Conservation (phyloP, 2,797 vertebrate species). For the Heterohyrax brucei region DNA sequence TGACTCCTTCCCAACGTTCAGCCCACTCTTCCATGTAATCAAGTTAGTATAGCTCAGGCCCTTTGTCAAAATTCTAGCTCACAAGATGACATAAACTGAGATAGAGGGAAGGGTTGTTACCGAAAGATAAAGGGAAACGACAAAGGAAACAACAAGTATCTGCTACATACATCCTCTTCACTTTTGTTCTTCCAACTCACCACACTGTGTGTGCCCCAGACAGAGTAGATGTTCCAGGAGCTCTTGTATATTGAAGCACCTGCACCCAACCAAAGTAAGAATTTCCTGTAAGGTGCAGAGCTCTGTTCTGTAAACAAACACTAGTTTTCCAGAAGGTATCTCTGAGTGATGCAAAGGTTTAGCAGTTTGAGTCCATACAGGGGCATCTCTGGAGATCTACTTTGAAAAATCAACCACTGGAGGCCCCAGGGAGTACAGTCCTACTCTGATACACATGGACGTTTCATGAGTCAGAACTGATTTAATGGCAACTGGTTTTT, state of each 20-base stretch:
- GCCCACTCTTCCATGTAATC: not conserved
- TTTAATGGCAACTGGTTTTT: not conserved
- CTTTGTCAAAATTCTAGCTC: conserved; percentile 23
- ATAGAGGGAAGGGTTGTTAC: not conserved
- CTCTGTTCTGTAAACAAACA: not conserved
- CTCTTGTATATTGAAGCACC: not conserved
- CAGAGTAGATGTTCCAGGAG: not conserved
- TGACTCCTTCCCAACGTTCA: not conserved
- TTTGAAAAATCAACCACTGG: not conserved
- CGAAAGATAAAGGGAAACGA: not conserved
- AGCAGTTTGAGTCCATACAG: not conserved
- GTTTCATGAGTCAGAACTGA: not conserved
- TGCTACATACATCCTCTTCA: not conserved
- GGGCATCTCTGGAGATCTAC: not conserved
- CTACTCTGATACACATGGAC: not conserved
- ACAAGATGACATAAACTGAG: not conserved
- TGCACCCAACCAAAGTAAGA: not conserved
- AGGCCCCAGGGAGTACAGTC: not conserved
- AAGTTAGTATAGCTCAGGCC: not conserved
- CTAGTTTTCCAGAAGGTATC: not conserved
- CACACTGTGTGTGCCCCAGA: not conserved
- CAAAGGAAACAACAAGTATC: not conserved
- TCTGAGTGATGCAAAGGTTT: not conserved
- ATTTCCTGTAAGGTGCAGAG: not conserved
- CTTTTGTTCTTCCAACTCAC: not conserved